phyloP scores from a whole-genome alignment of 2,797 vertebrate species.

The Alectoris magna region DNA sequence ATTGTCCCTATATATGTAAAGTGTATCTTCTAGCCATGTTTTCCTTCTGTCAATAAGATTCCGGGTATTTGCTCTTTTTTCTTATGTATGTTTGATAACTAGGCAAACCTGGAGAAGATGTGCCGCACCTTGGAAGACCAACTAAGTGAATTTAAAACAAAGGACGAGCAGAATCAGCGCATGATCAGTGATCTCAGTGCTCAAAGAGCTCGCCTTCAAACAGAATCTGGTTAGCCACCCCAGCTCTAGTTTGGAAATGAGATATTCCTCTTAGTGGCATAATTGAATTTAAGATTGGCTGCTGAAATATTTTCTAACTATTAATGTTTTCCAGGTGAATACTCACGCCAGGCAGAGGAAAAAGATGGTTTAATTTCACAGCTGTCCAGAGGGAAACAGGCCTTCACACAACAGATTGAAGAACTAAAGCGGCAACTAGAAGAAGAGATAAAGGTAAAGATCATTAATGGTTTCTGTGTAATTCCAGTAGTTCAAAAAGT shows the following conservation, averaged over 20 bases:
- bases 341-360: slow-evolving; percentile 87
- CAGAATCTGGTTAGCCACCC: slow-evolving; percentile 84
- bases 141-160: slow-evolving; percentile 85
- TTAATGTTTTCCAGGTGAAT: slow-evolving; percentile 82
- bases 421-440: slow-evolving; percentile 92
- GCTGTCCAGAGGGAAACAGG: slow-evolving; percentile 90
- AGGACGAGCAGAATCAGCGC: slow-evolving; percentile 87
- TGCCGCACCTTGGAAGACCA: slow-evolving; percentile 89
- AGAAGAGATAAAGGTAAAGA: slow-evolving; percentile 82
- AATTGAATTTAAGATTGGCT: neutral
- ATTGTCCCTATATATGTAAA: neutral
- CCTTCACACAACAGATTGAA: slow-evolving; percentile 92
- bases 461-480: fast-evolving
- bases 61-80: neutral
- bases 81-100: neutral
- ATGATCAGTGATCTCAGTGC: slow-evolving; percentile 84
- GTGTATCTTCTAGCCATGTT: neutral
- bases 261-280: fast-evolving
- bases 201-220: slow-evolving; percentile 88
- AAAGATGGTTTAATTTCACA: slow-evolving; percentile 91
- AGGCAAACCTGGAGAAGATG: slow-evolving; percentile 90
- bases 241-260: neutral
- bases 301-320: neutral
- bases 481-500: neutral
- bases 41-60: neutral